A percentile compares a stretch with the other conserved stretches of the same genome.
phyloP scores from a whole-genome alignment of 35 echinoderm and acorn worm species.

The Lytechinus pictus region DNA sequence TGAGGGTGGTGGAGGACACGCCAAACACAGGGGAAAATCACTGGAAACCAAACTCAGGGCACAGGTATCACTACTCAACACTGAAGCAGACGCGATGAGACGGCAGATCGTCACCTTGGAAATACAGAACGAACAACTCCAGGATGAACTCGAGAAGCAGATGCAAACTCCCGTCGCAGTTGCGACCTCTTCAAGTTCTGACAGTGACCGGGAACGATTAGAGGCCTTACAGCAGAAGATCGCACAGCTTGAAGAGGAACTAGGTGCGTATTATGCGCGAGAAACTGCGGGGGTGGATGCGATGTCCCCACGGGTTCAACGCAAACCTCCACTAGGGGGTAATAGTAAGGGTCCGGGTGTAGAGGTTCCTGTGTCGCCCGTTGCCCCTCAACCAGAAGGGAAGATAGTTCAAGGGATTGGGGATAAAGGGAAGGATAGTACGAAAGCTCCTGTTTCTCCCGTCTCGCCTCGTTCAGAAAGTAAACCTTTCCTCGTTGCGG shows the following conservation, averaged over 20 bases:
- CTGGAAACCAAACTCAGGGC: slow-evolving; percentile 81
- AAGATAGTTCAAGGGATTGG: not conserved
- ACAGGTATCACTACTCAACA: slow-evolving; percentile 86
- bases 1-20: slow-evolving; percentile 45
- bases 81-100: slow-evolving; percentile 88
- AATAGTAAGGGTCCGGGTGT: slow-evolving; percentile 10
- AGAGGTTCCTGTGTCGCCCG: not conserved
- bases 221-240: slow-evolving; percentile 88
- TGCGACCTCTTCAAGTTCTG: slow-evolving; percentile 47
- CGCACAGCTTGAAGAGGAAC: slow-evolving; percentile 84
- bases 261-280: slow-evolving; percentile 86
- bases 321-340: not conserved
- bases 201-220: slow-evolving; percentile 61
- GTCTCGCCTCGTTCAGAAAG: not conserved
- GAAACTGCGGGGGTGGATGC: not conserved
- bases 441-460: not conserved
- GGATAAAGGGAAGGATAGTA: not conserved
- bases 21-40: slow-evolving; percentile 70
- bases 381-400: not conserved
- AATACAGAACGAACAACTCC: slow-evolving; percentile 77
- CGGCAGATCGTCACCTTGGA: slow-evolving; percentile 75
- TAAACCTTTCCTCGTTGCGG: not conserved
- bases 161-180: slow-evolving; percentile 25
- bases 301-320: not conserved
- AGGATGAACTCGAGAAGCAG: slow-evolving; percentile 69